phyloP scores from a whole-genome alignment of 2,113 vertebrate genomes.

The Cochlearius cochlearius region DNA sequence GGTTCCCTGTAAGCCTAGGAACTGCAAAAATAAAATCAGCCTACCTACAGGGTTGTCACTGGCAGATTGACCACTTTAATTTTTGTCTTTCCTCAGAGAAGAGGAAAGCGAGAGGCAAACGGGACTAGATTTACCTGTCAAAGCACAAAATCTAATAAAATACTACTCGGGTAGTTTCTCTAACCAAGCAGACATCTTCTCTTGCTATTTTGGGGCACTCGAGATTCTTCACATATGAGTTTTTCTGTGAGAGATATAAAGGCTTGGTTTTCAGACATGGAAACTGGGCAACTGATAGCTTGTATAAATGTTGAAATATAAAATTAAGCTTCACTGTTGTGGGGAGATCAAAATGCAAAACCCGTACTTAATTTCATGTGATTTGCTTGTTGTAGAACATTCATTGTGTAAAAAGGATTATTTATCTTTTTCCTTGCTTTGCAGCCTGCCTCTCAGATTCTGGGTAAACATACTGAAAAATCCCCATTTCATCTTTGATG shows the following conservation, averaged over 20 bases:
- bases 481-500: constrained; percentile 96
- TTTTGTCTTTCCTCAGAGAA: not conserved
- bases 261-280: not conserved
- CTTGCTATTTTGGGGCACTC: not conserved
- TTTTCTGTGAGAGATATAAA: not conserved
- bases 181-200: not conserved
- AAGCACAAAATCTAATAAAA: not conserved
- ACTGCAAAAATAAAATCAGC: not conserved
- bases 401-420: not conserved
- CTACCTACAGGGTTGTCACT: not conserved
- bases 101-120: not conserved
- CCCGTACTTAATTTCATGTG: not conserved
- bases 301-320: not conserved
- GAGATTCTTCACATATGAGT: not conserved
- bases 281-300: not conserved
- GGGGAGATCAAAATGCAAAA: constrained; percentile 20
- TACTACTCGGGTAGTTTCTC: not conserved
- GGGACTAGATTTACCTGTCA: not conserved
- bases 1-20: not conserved
- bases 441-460: constrained; percentile 92
- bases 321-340: not conserved
- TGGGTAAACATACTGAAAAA: constrained; percentile 99
- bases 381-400: not conserved
- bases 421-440: constrained; percentile 22
- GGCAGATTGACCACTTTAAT: not conserved